A percentile compares a stretch with the other conserved stretches of the same genome.
phyloP scores from a whole-genome alignment of 2,888 invertebrate species.

The Pyrrhosoma nymphula region DNA sequence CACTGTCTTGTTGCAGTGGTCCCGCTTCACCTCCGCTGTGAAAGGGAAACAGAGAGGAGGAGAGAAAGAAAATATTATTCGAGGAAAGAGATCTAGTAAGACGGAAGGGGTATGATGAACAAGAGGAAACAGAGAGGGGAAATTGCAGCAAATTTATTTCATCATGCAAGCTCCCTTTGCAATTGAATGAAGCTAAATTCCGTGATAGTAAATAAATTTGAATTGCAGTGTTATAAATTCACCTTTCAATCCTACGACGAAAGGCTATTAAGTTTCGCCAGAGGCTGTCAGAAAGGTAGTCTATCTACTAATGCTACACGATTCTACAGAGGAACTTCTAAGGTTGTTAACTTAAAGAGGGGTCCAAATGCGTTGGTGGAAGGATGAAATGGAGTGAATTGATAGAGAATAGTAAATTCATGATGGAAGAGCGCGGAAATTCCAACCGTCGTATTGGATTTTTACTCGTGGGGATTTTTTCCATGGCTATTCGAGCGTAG shows the following conservation, averaged over 20 bases:
- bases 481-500: not conserved
- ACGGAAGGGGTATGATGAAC: not conserved
- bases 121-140: not conserved
- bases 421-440: not conserved
- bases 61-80: no score
- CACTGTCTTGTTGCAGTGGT: conserved; percentile 96
- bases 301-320: no score
- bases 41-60: not conserved
- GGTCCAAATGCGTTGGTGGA: not conserved
- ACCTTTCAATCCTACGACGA: no score
- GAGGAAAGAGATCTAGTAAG: not conserved
- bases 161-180: not conserved
- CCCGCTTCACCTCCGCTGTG: conserved; percentile 85
- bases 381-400: no score
- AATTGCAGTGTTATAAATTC: no score
- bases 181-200: not conserved
- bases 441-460: not conserved
- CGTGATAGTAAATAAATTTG: no score
- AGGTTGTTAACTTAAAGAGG: not conserved
- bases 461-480: not conserved
- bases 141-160: not conserved
- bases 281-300: no score
- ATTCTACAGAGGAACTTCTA: not conserved
- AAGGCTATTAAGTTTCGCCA: no score
- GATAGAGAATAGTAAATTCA: not conserved